Percentiles rank a stretch among this genome's conserved stretches.
These are phyloP conservation scores for Pedicia rivosa DNA, from an alignment of 2,888 invertebrate species.

Conservation along the genomic window DNA sequence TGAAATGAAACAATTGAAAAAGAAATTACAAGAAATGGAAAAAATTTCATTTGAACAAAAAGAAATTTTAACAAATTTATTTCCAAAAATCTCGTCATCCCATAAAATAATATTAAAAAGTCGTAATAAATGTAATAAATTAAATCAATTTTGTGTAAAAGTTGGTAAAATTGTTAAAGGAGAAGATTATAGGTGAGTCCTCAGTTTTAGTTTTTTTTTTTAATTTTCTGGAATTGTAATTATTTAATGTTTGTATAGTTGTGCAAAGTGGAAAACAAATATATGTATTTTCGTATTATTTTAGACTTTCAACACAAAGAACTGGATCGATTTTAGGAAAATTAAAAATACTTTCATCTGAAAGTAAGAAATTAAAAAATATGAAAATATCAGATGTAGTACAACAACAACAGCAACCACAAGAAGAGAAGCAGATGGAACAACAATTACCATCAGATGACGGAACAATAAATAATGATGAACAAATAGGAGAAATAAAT, in stretches of 20 bases:
- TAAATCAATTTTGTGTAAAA: slow-evolving; percentile 20
- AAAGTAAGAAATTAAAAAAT: slow-evolving; percentile 24
- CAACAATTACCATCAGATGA: no score
- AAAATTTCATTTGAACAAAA: slow-evolving; percentile 20
- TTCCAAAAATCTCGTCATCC: slow-evolving; percentile 22
- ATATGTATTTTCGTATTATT: no score
- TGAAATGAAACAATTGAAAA: slow-evolving; percentile 20
- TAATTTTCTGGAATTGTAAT: neutral
- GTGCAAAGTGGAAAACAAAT: no score
- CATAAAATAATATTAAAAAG: slow-evolving; percentile 23
- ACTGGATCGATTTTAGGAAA: slow-evolving; percentile 21
- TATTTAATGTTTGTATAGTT: no score
- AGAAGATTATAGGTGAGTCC: slow-evolving; percentile 16
- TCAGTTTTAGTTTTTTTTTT: neutral
- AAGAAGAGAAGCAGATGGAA: neutral
- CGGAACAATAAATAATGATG: neutral
- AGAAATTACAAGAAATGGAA: slow-evolving; percentile 20
- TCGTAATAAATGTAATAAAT: slow-evolving; percentile 17
- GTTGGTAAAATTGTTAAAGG: slow-evolving; percentile 21
- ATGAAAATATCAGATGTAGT: slow-evolving; percentile 1
- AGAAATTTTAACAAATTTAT: slow-evolving; percentile 19
- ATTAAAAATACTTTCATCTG: slow-evolving; percentile 19
- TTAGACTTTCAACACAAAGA: no score
- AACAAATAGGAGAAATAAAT: neutral
- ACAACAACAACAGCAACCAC: neutral